A percentile compares a stretch with the other conserved stretches of the same genome.
These are phyloP conservation scores for Drosophila sturtevanti DNA, from an alignment of 1,140 invertebrate genomes.

Conservation along the genomic window DNA sequence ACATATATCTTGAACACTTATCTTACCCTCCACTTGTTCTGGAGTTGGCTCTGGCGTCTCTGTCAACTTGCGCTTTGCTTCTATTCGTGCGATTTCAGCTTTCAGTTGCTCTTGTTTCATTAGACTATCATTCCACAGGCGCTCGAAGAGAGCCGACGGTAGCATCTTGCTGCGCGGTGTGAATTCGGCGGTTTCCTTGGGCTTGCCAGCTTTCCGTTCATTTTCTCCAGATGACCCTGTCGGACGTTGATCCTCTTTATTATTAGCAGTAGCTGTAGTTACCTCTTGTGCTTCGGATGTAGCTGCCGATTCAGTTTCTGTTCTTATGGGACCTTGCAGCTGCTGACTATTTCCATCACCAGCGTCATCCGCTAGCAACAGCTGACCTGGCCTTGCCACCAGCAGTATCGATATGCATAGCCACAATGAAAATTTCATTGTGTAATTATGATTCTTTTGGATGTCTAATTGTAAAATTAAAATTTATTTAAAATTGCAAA, in stretches of 20 bases:
- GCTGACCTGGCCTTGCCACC: slow-evolving; percentile 31
- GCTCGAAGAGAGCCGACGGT: slow-evolving; percentile 62
- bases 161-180: slow-evolving; percentile 55
- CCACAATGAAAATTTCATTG: slow-evolving; percentile 45
- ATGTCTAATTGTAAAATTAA: background rate
- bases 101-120: slow-evolving; percentile 67
- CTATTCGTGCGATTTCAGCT: slow-evolving; percentile 63
- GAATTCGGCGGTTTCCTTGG: slow-evolving; percentile 51
- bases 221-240: slow-evolving; percentile 37
- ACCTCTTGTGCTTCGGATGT: slow-evolving; percentile 45
- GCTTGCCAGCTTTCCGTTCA: slow-evolving; percentile 60
- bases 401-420: slow-evolving; percentile 47
- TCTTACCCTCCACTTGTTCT: slow-evolving; percentile 68
- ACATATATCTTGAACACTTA: background rate
- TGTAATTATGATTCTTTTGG: slow-evolving; percentile 16
- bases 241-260: slow-evolving; percentile 29
- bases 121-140: slow-evolving; percentile 61
- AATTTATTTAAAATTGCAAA: slow-evolving; percentile 12
- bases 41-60: slow-evolving; percentile 41
- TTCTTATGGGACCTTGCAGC: slow-evolving; percentile 52
- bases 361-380: slow-evolving; percentile 42
- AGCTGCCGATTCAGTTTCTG: slow-evolving; percentile 4
- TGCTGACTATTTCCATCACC: background rate
- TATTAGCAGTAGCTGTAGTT: slow-evolving; percentile 29
- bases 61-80: slow-evolving; percentile 19